Evolutionary conservation across 2,797 vertebrate species (phyloP).

Genomic region (Linurgus olivaceus): DNA sequence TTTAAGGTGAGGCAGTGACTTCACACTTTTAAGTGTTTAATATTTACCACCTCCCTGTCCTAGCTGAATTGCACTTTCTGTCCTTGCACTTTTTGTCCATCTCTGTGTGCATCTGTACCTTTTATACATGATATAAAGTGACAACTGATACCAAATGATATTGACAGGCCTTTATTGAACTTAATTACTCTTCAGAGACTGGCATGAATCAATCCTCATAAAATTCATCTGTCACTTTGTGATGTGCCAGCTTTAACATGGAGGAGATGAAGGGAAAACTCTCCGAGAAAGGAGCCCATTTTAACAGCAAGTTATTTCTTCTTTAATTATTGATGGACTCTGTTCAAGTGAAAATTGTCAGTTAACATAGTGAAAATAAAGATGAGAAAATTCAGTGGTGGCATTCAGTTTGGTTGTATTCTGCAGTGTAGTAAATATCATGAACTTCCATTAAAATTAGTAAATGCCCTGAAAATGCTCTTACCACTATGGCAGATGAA

Average conservation of each 20-base stretch:
- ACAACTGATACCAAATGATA: constrained; percentile 37
- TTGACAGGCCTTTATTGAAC: constrained; percentile 36
- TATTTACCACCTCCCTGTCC: neutral
- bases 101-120: neutral
- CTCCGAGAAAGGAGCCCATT: neutral
- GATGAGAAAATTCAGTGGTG: neutral
- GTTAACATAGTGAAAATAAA: neutral
- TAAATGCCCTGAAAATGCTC: neutral
- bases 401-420: neutral
- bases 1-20: neutral
- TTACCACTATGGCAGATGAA: accelerated
- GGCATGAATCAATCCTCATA: constrained; percentile 31
- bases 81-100: neutral
- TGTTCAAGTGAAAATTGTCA: neutral
- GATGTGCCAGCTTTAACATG: neutral
- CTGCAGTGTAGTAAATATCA: neutral
- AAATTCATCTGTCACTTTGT: neutral
- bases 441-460: neutral
- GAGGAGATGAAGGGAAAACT: neutral
- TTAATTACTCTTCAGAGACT: constrained; percentile 47
- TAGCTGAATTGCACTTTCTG: neutral
- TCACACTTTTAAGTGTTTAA: neutral
- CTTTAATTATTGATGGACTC: neutral
- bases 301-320: neutral
- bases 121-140: constrained; percentile 14